Percentiles rank a stretch among this genome's conserved stretches.
Conservation (phyloP, 1,140 invertebrate genomes). For the Drosophila kanapiae region DNA sequence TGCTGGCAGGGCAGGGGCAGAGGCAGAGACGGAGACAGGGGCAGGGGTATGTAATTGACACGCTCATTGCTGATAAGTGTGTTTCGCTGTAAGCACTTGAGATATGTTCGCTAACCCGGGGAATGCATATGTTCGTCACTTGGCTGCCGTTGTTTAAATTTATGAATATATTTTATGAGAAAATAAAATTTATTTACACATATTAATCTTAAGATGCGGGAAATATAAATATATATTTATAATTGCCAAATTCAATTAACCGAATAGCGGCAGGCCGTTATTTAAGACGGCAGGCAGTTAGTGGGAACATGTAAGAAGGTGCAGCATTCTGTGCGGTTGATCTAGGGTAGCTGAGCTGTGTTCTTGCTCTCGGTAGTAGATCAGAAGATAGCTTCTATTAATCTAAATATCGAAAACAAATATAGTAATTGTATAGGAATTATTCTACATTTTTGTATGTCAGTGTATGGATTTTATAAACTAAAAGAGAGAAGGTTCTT, state of each 20-base stretch:
- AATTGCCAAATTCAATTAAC: not conserved
- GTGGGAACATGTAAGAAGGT: no score
- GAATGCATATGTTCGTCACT: conserved; percentile 17
- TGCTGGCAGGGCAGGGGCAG: not conserved
- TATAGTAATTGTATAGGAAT: no score
- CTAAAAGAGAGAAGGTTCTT: no score
- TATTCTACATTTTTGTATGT: no score
- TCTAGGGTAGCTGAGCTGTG: no score
- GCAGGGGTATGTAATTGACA: conserved; percentile 65
- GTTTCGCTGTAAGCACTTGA: conserved; percentile 79
- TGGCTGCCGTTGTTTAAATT: not conserved
- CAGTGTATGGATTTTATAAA: no score
- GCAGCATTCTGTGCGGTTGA: no score
- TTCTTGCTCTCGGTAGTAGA: no score
- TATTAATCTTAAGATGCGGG: not conserved
- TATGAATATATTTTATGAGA: not conserved
- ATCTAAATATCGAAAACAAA: no score
- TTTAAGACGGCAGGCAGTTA: not conserved
- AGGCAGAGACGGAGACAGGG: no score
- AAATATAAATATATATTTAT: not conserved
- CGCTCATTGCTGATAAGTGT: conserved; percentile 77
- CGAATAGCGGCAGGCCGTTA: not conserved
- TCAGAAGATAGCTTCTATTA: no score
- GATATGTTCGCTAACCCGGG: conserved; percentile 26
- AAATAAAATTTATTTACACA: not conserved